Conservation (phyloP, 2,888 invertebrate genomes). For the Drosophila putrida region DNA sequence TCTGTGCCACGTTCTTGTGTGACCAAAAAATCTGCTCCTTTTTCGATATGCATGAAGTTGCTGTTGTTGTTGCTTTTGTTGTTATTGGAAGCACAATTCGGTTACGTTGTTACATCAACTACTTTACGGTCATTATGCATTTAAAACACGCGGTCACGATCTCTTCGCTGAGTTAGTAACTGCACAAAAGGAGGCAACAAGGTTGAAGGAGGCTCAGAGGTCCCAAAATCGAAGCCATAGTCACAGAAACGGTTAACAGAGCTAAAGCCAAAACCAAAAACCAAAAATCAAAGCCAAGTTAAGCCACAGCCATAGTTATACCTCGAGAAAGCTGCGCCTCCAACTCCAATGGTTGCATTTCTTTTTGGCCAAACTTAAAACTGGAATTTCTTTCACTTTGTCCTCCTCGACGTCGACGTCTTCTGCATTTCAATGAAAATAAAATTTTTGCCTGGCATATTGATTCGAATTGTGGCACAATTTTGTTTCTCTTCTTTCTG, state of each 20-base stretch:
- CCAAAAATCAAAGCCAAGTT: slow-evolving; percentile 65
- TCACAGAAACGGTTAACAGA: slow-evolving; percentile 45
- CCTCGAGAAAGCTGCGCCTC: slow-evolving; percentile 73
- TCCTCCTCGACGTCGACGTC: slow-evolving; percentile 45
- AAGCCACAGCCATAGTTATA: slow-evolving; percentile 43
- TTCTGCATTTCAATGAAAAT: slow-evolving; percentile 75
- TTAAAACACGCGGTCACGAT: slow-evolving; percentile 86
- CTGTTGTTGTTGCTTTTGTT: slow-evolving; percentile 43
- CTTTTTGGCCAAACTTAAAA: slow-evolving; percentile 58
- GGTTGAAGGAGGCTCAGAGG: slow-evolving; percentile 26
- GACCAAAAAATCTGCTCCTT: slow-evolving; percentile 68
- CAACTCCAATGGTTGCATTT: slow-evolving; percentile 59
- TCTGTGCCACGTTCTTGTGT: slow-evolving; percentile 61
- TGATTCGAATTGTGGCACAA: slow-evolving; percentile 69
- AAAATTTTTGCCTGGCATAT: slow-evolving; percentile 65
- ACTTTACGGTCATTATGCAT: slow-evolving; percentile 86
- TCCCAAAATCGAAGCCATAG: slow-evolving; percentile 59
- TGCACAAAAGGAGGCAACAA: slow-evolving; percentile 58
- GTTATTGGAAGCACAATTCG: slow-evolving; percentile 69
- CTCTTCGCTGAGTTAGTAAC: slow-evolving; percentile 83
- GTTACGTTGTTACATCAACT: slow-evolving; percentile 75
- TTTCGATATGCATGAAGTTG: slow-evolving; percentile 64
- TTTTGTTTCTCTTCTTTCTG: slow-evolving; percentile 29
- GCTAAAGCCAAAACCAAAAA: slow-evolving; percentile 42
- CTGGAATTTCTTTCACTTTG: slow-evolving; percentile 79